These are phyloP conservation scores for Melitaea athalia DNA, from an alignment of 2,888 invertebrate species.

Conservation along the genomic window DNA sequence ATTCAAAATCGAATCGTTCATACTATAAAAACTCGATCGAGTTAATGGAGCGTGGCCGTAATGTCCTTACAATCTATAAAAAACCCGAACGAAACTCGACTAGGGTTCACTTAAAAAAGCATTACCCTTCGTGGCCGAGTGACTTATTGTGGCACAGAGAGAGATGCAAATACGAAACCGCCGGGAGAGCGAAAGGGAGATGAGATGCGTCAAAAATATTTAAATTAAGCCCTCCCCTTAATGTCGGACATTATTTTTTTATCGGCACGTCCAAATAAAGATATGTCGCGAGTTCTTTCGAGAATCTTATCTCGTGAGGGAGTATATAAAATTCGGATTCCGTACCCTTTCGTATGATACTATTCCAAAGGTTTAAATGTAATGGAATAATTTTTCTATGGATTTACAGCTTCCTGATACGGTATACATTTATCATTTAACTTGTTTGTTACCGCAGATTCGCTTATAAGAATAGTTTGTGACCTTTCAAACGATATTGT, in stretches of 20 bases:
- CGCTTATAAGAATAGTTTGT: not conserved
- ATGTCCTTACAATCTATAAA: conserved; percentile 54
- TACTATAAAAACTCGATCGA: conserved; percentile 52
- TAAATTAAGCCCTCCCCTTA: conserved; percentile 78
- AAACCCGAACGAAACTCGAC: conserved; percentile 49
- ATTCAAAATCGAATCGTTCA: conserved; percentile 33
- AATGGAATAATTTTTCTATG: not conserved
- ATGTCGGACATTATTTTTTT: conserved; percentile 80
- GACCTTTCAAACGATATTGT: not conserved
- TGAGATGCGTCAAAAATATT: conserved; percentile 66
- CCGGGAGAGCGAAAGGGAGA: conserved; percentile 45
- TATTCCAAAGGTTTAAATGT: not conserved
- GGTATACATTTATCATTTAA: not conserved
- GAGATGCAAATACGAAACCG: conserved; percentile 46
- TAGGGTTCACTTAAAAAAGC: conserved; percentile 75
- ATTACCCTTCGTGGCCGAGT: conserved; percentile 62
- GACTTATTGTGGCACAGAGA: conserved; percentile 64
- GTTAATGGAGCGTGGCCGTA: conserved; percentile 57
- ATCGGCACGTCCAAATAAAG: conserved; percentile 73
- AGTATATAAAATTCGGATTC: conserved; percentile 26
- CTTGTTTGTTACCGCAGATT: not conserved
- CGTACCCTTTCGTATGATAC: conserved; percentile 18
- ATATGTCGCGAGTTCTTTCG: conserved; percentile 59
- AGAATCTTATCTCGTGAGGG: conserved; percentile 50
- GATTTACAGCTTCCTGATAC: not conserved